These are phyloP conservation scores for Patagioenas fasciata DNA, from an alignment of 2,113 vertebrate species.

Conservation along the genomic window DNA sequence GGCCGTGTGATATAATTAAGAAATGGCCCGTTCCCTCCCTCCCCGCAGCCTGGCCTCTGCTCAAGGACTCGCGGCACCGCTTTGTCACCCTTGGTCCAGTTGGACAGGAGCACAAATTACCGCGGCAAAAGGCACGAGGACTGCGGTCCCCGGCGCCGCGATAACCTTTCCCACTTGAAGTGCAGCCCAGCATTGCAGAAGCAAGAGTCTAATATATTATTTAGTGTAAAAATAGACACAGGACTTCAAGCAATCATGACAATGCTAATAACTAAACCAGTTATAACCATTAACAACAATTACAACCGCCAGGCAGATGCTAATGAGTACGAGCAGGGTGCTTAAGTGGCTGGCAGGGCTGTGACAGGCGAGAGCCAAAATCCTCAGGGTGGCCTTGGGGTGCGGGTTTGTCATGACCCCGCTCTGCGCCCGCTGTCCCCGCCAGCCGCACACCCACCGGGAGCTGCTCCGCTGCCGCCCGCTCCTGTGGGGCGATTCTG, in stretches of 20 bases:
- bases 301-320: slow-evolving; percentile 46
- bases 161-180: slow-evolving; percentile 41
- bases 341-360: slow-evolving; percentile 46
- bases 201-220: slow-evolving; percentile 29
- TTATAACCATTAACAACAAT: slow-evolving; percentile 68
- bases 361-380: not conserved
- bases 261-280: slow-evolving; percentile 60
- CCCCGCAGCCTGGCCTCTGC: slow-evolving; percentile 13
- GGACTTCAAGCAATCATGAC: slow-evolving; percentile 56
- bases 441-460: not conserved
- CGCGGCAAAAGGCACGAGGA: slow-evolving; percentile 46
- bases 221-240: slow-evolving; percentile 57
- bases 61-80: slow-evolving; percentile 51
- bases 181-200: slow-evolving; percentile 46
- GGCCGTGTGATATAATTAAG: slow-evolving; percentile 38
- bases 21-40: not conserved
- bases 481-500: rapidly evolving
- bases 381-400: not conserved
- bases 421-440: not conserved
- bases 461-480: not conserved
- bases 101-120: slow-evolving; percentile 20
- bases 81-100: slow-evolving; percentile 44
- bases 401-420: not conserved
- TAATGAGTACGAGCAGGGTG: slow-evolving; percentile 53
- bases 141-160: not conserved